A percentile compares a stretch with the other conserved stretches of the same genome.
Evolutionary conservation across 2,797 vertebrate species (phyloP).

Genomic region (Pseudomugil gertrudae): DNA sequence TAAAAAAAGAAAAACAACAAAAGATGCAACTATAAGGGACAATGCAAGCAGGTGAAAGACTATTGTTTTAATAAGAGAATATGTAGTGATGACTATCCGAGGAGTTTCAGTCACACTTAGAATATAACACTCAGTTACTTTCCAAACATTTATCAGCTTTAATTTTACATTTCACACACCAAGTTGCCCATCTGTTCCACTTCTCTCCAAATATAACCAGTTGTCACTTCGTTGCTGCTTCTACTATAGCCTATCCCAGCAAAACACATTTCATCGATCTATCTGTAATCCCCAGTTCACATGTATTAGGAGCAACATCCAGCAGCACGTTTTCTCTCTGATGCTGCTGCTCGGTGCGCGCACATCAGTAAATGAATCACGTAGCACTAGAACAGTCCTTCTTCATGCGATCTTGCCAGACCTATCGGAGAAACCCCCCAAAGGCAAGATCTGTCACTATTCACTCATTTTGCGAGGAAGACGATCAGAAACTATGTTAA

Average conservation of each 20-base stretch:
- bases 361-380: conserved; percentile 84
- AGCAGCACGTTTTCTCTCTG: conserved; percentile 61
- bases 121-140: conserved; percentile 24
- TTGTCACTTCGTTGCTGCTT: conserved; percentile 50
- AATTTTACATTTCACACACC: conserved; percentile 44
- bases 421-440: conserved; percentile 73
- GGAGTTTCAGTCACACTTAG: conserved; percentile 29
- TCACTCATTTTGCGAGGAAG: conserved; percentile 78
- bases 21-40: conserved; percentile 26
- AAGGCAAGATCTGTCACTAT: conserved; percentile 79
- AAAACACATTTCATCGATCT: conserved; percentile 63
- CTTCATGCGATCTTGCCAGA: conserved; percentile 82
- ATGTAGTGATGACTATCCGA: conserved; percentile 46
- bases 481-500: conserved; percentile 81
- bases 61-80: conserved; percentile 57
- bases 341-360: conserved; percentile 73
- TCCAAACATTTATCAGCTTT: conserved; percentile 38
- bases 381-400: conserved; percentile 83
- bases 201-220: conserved; percentile 54
- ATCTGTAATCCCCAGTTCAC: conserved; percentile 64
- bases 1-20: conserved; percentile 44
- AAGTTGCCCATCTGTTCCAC: conserved; percentile 34
- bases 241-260: conserved; percentile 37
- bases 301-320: conserved; percentile 73
- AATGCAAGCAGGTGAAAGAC: conserved; percentile 32